phyloP scores from a whole-genome alignment of 2,888 invertebrate genomes.

The Eilema griseolum region DNA sequence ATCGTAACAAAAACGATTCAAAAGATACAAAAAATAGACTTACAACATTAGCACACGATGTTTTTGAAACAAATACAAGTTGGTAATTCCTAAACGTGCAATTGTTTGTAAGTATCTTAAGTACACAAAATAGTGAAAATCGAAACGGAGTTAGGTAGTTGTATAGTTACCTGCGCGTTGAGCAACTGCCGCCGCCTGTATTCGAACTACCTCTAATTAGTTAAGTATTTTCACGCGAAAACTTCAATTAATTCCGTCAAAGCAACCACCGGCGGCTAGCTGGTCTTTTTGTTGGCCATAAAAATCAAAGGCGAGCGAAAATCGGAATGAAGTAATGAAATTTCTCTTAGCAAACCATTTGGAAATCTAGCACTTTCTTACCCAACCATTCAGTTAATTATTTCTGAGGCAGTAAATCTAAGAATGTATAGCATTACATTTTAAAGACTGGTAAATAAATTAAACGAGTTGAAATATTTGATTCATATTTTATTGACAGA shows the following conservation, averaged over 20 bases:
- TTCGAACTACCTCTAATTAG: conserved; percentile 72
- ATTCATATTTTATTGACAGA: conserved; percentile 18
- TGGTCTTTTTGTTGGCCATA: conserved; percentile 60
- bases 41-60: conserved; percentile 11
- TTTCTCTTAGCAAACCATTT: conserved; percentile 64
- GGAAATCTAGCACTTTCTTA: conserved; percentile 58
- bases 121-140: conserved; percentile 47
- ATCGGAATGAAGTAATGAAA: conserved; percentile 70
- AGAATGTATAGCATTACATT: background rate
- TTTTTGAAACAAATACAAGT: conserved; percentile 20
- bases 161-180: conserved; percentile 52
- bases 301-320: conserved; percentile 69
- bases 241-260: conserved; percentile 79
- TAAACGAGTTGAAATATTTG: background rate
- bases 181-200: conserved; percentile 41
- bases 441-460: background rate
- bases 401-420: conserved; percentile 44
- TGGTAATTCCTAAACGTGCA: conserved; percentile 16
- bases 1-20: conserved; percentile 22
- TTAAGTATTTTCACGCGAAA: conserved; percentile 76
- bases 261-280: conserved; percentile 60
- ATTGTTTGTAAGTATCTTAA: conserved; percentile 15
- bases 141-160: conserved; percentile 32
- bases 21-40: conserved; percentile 19
- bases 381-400: conserved; percentile 41